Conservation (phyloP, 2,888 invertebrate genomes). For the Callinectes sapidus region DNA sequence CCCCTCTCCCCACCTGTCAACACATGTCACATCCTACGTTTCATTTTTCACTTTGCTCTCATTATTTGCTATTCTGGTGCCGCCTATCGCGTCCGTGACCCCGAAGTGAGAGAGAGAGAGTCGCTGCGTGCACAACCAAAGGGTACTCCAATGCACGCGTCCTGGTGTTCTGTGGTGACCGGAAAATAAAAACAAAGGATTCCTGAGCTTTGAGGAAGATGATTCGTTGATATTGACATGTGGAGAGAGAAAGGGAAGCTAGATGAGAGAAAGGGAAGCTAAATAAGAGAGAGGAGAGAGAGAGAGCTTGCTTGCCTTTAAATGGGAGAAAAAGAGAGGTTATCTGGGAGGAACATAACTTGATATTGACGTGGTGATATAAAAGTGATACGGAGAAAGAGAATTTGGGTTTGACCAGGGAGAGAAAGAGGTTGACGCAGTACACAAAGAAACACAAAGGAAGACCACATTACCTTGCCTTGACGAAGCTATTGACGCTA, state of each 20-base stretch:
- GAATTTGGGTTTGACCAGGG: too few relatives aligned
- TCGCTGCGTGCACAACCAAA: too few relatives aligned
- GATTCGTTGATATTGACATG: neutral
- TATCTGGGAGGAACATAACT: neutral
- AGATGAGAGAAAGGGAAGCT: neutral
- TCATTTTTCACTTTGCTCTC: neutral
- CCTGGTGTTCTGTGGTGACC: too few relatives aligned
- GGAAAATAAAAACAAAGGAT: too few relatives aligned
- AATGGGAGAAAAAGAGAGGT: neutral
- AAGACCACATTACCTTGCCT: too few relatives aligned
- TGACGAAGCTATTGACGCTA: too few relatives aligned
- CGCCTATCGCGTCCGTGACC: neutral
- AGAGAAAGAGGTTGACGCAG: too few relatives aligned
- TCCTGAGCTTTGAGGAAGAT: too few relatives aligned
- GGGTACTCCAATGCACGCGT: too few relatives aligned
- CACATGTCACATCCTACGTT: neutral
- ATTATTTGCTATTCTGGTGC: neutral
- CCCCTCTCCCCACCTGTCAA: neutral
- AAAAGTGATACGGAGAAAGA: neutral
- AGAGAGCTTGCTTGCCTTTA: neutral
- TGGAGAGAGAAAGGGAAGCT: neutral
- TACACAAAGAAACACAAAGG: too few relatives aligned
- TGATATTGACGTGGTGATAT: neutral
- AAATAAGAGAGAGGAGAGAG: neutral
- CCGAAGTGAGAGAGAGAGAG: neutral